Evolutionary conservation across 2,113 vertebrate genomes (phyloP).

Genomic region (Numenius arquata): DNA sequence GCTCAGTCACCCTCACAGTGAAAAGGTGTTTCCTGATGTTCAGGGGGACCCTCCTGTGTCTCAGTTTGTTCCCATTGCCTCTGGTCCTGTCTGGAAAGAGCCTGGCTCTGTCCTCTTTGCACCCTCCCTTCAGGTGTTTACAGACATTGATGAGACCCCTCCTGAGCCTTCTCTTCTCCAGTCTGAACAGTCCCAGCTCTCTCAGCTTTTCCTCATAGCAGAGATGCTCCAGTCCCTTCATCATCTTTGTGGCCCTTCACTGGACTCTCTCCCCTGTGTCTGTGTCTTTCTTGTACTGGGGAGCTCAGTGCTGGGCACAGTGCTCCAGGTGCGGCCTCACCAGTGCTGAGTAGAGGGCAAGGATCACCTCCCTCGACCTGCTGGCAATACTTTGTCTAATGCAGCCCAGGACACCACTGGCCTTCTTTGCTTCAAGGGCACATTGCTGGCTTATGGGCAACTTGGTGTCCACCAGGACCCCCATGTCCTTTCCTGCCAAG

Average conservation of each 20-base stretch:
- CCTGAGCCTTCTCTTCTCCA: not conserved
- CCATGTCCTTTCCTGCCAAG: not conserved
- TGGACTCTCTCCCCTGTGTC: not conserved
- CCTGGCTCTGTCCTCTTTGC: not conserved
- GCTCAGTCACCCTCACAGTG: accelerated
- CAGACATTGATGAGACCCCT: not conserved
- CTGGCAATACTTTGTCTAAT: not conserved
- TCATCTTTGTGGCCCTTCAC: accelerated
- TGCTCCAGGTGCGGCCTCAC: not conserved
- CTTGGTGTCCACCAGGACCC: not conserved
- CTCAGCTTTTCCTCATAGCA: not conserved
- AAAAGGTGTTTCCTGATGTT: not conserved
- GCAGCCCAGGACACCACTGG: not conserved
- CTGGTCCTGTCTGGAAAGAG: not conserved
- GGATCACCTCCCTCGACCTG: not conserved
- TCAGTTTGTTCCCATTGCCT: not conserved
- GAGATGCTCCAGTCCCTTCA: not conserved
- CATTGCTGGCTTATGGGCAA: not conserved
- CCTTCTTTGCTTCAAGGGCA: not conserved
- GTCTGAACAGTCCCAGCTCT: not conserved
- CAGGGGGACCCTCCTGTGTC: not conserved
- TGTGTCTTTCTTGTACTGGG: not conserved
- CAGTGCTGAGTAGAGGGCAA: not conserved
- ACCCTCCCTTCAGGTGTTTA: not conserved
- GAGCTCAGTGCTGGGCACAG: not conserved